phyloP scores from a whole-genome alignment of 2,113 vertebrate genomes.

The Chlorodrepanis virens region DNA sequence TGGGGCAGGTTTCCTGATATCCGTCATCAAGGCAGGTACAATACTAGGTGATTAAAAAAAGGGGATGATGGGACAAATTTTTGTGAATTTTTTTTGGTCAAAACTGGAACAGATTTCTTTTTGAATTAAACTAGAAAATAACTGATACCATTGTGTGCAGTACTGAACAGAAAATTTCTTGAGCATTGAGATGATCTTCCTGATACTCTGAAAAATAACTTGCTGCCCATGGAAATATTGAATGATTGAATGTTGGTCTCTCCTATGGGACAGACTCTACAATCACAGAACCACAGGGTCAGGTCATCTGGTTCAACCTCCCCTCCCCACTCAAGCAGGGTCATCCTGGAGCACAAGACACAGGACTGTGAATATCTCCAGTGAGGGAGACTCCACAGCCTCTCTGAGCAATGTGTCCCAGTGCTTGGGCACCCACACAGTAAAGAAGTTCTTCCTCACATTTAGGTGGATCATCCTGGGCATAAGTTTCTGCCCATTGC shows the following conservation, averaged over 20 bases:
- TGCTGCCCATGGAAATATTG: background rate
- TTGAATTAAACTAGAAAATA: background rate
- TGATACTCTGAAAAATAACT: background rate
- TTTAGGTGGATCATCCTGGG: background rate
- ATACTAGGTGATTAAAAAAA: background rate
- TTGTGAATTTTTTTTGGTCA: background rate
- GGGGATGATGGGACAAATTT: background rate
- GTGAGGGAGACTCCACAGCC: background rate
- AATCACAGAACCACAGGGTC: background rate
- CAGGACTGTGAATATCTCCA: background rate
- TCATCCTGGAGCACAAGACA: no score
- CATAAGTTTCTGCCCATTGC: background rate
- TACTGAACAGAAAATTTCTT: background rate
- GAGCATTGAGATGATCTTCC: background rate
- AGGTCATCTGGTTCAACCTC: background rate
- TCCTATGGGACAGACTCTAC: background rate
- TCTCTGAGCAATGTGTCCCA: background rate
- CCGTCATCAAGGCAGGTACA: background rate
- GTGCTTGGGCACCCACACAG: rapidly evolving
- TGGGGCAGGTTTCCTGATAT: background rate
- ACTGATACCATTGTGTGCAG: background rate
- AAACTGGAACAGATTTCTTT: background rate
- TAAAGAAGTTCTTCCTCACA: background rate
- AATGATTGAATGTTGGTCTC: background rate
- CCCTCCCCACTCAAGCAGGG: background rate